Base-by-base conservation (phyloP, 2,888 invertebrate species). In the Baronia brevicornis region DNA sequence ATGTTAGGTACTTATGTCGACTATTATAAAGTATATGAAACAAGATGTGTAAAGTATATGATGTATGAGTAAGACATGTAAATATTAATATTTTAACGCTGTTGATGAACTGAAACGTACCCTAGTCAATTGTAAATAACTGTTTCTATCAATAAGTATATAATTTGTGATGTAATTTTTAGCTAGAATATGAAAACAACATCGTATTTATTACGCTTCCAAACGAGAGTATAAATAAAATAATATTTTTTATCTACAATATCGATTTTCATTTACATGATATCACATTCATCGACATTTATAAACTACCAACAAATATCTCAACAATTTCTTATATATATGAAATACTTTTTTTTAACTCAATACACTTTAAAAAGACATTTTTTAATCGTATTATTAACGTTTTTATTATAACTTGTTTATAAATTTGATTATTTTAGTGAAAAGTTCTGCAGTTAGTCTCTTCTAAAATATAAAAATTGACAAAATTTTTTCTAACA, bases 191-290 rank as follows among this genome's bases (percentile, higher is more conserved):
- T 65, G 59, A 71, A 77, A 27, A 17, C 63, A 60, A 66, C 67
- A 70, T 70, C 77, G 79, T 84, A 84, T 84, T 84, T 84, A 84
- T 84, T 82, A 84, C 80, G 84, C 82, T 84, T 84, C 79, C 78
- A 74, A 79, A 72, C 62, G 70, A 79, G 75, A 80, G 72, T 75
- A 77, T 77, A 71, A 74, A 80, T 79, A 78, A 84, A 82, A 71
- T 62, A 74, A 78, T 79, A 80, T 80, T 84, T n/a, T 61, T 82
- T 82, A 72, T 73, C 74, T 72, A 82, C 62, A 60, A 60, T 50
- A 48, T 32, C 52, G 63, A 46, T 48, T 78, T 75, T 78, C 54
- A 69, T 63, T 59, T 31, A 2, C 6, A 8, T 8, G 6, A 26
- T 32, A 15, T 27, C 27, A 28, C 24, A 28, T 32, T 32, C 18